Evolutionary conservation across 1,140 invertebrate species (phyloP).

Genomic region (Triops longicaudatus): DNA sequence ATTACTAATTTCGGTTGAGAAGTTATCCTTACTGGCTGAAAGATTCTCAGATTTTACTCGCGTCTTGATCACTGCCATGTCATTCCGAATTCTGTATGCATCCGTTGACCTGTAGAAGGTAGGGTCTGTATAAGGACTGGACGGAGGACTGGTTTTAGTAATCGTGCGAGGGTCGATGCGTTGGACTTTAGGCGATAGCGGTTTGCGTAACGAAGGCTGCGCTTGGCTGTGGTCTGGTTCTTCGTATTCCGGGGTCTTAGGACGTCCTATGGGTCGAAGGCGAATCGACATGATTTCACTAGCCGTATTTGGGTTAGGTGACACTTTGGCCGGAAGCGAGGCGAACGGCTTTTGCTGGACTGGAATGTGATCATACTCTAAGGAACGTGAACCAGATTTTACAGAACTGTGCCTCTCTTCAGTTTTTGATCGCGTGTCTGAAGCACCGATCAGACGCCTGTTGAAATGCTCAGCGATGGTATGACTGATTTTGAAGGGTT

Average conservation of each 20-base stretch:
- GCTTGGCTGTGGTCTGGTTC: neutral
- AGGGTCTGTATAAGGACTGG: neutral
- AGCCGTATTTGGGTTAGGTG: neutral
- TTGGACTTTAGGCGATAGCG: conserved; percentile 15
- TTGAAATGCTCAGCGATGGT: neutral
- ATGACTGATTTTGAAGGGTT: neutral
- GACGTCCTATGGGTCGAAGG: conserved; percentile 3
- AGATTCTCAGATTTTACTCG: neutral
- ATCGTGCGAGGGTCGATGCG: neutral
- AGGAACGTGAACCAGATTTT: neutral
- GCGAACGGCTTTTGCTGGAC: neutral
- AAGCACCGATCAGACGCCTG: neutral
- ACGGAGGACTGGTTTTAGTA: neutral
- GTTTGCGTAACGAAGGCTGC: conserved; percentile 17
- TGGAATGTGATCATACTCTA: neutral
- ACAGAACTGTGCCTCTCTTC: neutral
- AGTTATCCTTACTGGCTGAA: neutral
- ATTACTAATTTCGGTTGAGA: neutral
- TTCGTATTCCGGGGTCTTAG: neutral
- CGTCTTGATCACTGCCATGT: neutral
- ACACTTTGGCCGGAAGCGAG: neutral
- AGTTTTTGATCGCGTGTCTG: neutral
- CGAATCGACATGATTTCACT: neutral
- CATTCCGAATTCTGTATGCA: neutral
- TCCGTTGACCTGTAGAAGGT: neutral